Evolutionary conservation across 2,888 invertebrate genomes (phyloP).

Genomic region (Ditylenchus weischeri): DNA sequence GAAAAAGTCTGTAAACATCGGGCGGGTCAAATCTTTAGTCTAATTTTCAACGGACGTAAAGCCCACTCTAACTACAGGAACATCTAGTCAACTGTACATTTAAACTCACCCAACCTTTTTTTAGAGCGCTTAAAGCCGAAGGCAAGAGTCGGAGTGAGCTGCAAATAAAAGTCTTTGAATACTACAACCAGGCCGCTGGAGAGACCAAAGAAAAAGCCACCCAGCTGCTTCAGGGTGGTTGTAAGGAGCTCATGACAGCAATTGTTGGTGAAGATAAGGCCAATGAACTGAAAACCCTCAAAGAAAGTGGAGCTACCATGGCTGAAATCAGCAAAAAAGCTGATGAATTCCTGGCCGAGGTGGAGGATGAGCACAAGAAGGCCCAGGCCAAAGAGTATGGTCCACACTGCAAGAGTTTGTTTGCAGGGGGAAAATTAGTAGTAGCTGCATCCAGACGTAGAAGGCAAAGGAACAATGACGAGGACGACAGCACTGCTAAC

Average conservation of each 20-base stretch:
- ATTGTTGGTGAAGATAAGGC: constrained; percentile 40
- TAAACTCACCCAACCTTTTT: background rate
- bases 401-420: constrained; percentile 25
- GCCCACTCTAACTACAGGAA: too few species aligned
- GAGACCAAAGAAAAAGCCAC: constrained; percentile 41
- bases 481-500: background rate
- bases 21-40: too few species aligned
- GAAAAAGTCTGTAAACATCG: too few species aligned
- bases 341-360: constrained; percentile 24
- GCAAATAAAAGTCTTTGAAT: constrained; percentile 41
- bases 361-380: constrained; percentile 33
- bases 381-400: constrained; percentile 28
- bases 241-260: constrained; percentile 31
- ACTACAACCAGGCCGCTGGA: constrained; percentile 34
- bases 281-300: constrained; percentile 36
- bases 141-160: constrained; percentile 42
- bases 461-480: background rate
- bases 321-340: constrained; percentile 35
- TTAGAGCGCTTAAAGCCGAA: constrained; percentile 33
- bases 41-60: too few species aligned
- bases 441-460: constrained; percentile 8
- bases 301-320: constrained; percentile 37
- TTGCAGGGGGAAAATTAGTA: constrained; percentile 1
- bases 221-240: constrained; percentile 34
- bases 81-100: too few species aligned